These are phyloP conservation scores for Cryptotermes secundus DNA, from an alignment of 1,140 invertebrate genomes.

Conservation along the genomic window DNA sequence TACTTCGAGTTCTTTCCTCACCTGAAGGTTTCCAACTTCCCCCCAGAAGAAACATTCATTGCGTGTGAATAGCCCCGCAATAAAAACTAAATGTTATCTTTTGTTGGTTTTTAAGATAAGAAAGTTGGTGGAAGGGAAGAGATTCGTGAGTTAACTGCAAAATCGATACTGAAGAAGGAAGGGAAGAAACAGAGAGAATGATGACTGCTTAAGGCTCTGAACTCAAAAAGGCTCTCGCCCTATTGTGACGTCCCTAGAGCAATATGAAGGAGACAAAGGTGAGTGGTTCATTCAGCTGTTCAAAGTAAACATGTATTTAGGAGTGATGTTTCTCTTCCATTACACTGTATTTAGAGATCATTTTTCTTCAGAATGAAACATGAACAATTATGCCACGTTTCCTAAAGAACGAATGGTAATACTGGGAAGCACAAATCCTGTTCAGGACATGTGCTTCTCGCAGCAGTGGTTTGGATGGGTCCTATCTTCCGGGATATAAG, in stretches of 20 bases:
- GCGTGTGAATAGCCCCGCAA: background rate
- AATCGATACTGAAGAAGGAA: background rate
- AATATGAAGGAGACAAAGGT: background rate
- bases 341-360: background rate
- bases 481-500: no score
- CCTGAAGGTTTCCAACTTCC: background rate
- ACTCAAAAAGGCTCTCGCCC: background rate
- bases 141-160: conserved; percentile 19
- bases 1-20: background rate
- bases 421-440: no score
- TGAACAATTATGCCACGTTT: no score
- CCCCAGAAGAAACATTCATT: background rate
- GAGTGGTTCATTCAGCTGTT: background rate
- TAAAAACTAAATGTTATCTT: conserved; percentile 18
- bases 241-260: background rate
- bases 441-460: no score
- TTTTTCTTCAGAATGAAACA: no score
- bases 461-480: no score
- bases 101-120: background rate
- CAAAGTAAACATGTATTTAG: no score
- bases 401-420: no score
- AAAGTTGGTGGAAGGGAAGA: background rate
- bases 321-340: background rate
- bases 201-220: background rate
- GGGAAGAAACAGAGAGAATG: background rate